phyloP scores from a whole-genome alignment of 1,140 invertebrate genomes.

The Stratiolaelaps scimitus region DNA sequence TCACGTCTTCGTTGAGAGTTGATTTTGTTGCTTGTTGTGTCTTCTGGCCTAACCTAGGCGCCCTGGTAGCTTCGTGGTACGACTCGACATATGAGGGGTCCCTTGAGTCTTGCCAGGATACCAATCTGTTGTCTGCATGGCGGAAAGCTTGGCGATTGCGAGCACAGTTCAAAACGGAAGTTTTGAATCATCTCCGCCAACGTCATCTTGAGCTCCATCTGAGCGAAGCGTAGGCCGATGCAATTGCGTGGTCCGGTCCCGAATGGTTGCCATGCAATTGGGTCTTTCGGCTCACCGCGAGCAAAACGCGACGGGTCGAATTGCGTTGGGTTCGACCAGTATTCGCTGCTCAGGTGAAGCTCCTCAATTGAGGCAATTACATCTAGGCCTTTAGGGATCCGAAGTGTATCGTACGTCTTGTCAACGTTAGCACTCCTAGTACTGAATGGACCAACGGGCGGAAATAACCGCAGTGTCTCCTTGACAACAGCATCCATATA shows the following conservation, averaged over 20 bases:
- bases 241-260: not conserved
- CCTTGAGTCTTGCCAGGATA: not conserved
- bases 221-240: not conserved
- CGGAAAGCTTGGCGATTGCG: not conserved
- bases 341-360: conserved; percentile 34
- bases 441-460: conserved; percentile 37
- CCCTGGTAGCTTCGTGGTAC: no score
- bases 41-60: no score
- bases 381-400: conserved; percentile 29
- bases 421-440: conserved; percentile 29
- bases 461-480: conserved; percentile 41
- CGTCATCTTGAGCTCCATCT: conserved; percentile 1
- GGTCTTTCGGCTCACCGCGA: not conserved
- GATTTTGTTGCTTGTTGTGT: no score
- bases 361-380: conserved; percentile 23
- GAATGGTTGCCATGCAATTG: not conserved
- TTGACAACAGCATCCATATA: conserved; percentile 42
- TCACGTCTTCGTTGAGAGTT: no score
- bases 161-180: not conserved
- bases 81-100: not conserved
- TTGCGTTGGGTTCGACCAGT: conserved; percentile 32
- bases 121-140: not conserved
- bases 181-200: not conserved
- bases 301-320: conserved; percentile 35
- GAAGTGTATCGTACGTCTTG: conserved; percentile 32